Percentiles rank a stretch among this genome's conserved stretches.
Evolutionary conservation across 1,140 invertebrate genomes (phyloP).

Genomic region (Caerostris darwini): DNA sequence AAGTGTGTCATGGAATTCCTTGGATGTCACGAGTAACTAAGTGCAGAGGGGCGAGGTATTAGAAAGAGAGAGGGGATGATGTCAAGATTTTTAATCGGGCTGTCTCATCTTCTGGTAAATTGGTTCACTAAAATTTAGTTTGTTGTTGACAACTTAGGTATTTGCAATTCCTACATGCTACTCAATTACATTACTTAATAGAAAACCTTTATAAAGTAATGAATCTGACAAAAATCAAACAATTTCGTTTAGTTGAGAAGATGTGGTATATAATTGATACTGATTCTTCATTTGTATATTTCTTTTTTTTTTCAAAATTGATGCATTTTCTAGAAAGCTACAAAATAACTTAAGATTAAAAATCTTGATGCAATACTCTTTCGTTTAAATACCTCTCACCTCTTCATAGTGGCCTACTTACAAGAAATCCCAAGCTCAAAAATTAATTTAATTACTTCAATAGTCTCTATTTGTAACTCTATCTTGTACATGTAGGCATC

Average conservation of each 20-base stretch:
- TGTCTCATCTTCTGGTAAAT: conserved; percentile 23
- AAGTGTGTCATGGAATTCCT: not conserved
- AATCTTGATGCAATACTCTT: too few species aligned
- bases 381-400: too few species aligned
- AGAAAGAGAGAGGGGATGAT: not conserved
- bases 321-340: too few species aligned
- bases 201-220: not conserved
- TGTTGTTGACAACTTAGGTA: not conserved
- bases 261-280: not conserved
- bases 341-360: too few species aligned
- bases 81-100: conserved; percentile 26
- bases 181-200: not conserved
- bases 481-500: too few species aligned
- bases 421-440: too few species aligned
- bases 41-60: not conserved
- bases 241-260: too few species aligned
- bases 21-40: conserved; percentile 22
- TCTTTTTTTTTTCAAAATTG: not conserved
- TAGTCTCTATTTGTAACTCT: too few species aligned
- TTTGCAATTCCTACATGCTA: not conserved
- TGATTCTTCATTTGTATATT: not conserved
- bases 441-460: too few species aligned
- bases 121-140: not conserved
- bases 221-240: too few species aligned
- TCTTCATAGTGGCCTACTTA: too few species aligned